A percentile compares a stretch with the other conserved stretches of the same genome.
phyloP scores from a whole-genome alignment of 2,113 vertebrate species.

The Lophochroa leadbeateri region DNA sequence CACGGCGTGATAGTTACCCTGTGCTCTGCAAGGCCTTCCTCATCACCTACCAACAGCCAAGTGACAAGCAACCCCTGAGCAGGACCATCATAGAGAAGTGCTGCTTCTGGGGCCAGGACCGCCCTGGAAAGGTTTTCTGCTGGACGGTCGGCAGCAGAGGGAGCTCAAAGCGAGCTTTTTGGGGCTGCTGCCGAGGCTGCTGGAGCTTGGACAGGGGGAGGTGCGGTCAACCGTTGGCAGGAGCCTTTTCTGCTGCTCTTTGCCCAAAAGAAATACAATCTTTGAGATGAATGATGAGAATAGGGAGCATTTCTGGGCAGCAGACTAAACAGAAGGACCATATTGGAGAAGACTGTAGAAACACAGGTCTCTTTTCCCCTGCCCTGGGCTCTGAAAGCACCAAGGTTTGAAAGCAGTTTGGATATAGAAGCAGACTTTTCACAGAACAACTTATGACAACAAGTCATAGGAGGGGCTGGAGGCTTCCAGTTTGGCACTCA shows the following conservation, averaged over 20 bases:
- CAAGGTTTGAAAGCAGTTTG: neutral
- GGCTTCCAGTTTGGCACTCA: neutral
- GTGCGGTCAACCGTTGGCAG: neutral
- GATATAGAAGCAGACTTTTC: neutral
- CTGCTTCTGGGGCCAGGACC: accelerated
- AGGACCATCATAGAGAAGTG: accelerated
- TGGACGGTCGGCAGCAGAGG: neutral
- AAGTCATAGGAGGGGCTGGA: neutral
- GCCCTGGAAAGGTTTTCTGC: neutral
- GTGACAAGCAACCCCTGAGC: accelerated
- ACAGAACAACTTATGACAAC: neutral
- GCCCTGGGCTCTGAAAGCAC: neutral
- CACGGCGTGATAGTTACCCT: accelerated
- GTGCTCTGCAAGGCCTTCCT: neutral
- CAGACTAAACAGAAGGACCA: neutral
- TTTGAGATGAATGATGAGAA: neutral
- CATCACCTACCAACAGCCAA: accelerated
- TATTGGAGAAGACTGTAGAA: neutral
- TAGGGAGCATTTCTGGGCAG: neutral
- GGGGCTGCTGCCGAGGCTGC: neutral
- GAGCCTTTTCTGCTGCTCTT: neutral
- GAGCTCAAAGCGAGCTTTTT: constrained; percentile 19
- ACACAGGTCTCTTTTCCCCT: neutral
- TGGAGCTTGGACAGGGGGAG: neutral
- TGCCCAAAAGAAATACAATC: neutral